Evolutionary conservation across 2,797 vertebrate genomes (phyloP), one percentile per base, ranked within the genome.

Genomic region (Furcifer pardalis): DNA sequence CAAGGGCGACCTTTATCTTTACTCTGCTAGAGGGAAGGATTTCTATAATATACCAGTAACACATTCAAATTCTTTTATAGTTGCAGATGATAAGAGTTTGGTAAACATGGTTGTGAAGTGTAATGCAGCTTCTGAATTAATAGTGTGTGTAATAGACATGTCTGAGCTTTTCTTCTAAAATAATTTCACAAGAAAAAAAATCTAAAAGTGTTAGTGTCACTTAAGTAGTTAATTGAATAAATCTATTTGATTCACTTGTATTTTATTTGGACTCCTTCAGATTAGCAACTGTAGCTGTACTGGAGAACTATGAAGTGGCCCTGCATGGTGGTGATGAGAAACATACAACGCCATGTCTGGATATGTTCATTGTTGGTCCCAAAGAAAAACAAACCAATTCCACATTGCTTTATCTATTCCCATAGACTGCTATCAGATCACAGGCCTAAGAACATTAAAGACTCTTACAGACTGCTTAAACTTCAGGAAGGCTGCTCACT

Each of bases 381-480:
- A 5, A 88, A 84, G 78, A 87, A n/a, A 77, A 37, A 85, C 82
- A 94, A 90, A 89, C 69, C 32, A 0, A 72, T 92, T 68, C 84
- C 86, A 5, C 66, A 42, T 66, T 46, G 89, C 68, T 88, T 85
- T 81, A 13, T 89, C 56, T 73, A 75, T 77, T 80, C 82, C 68
- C 74, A 37, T 63, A 94, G 94, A 84, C 90, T 77, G 89, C 35
- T 95, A 69, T 96, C 95, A 0, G 74, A 87, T 65, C 88, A 92
- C 85, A 95, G 89, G 56, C 60, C 91, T 71, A 90, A 87, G 81
- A 89, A 83, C 0, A 12, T 97, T 60, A 83, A 25, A 74, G 96
- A 98, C 65, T 98, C 97, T 89, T 99, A 97, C 91, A 94, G 90
- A 62, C 92, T 98, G 32, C 96, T 99, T 71, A 96, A 97, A 80